phyloP scores from a whole-genome alignment of 2,888 invertebrate species.

The Drosophila mimica region DNA sequence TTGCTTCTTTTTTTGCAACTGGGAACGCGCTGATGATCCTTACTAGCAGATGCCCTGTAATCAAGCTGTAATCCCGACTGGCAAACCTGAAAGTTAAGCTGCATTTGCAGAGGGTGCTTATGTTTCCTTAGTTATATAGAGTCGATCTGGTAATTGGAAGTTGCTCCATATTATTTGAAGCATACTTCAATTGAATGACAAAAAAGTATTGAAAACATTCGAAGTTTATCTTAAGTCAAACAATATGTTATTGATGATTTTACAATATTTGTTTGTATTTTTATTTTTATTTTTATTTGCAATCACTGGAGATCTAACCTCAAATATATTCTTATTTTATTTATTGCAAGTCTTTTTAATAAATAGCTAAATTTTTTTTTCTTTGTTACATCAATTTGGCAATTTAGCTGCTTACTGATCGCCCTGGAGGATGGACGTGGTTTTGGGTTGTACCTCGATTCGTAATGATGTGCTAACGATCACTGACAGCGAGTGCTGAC shows the following conservation, averaged over 20 bases:
- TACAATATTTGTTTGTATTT: neutral
- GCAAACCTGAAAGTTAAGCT: neutral
- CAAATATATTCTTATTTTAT: neutral
- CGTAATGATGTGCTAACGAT: constrained; percentile 79
- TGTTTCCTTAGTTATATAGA: neutral
- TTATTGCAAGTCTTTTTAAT: neutral
- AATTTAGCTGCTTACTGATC: neutral
- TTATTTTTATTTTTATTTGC: no score
- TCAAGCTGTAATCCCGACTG: neutral
- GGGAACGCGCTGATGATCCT: constrained; percentile 1
- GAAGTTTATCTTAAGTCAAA: neutral
- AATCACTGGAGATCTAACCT: neutral
- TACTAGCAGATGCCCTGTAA: constrained; percentile 20
- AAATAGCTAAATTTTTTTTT: neutral
- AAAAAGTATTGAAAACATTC: neutral
- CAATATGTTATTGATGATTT: neutral
- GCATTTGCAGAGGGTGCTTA: neutral
- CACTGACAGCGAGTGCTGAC: constrained; percentile 38
- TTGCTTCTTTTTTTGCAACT: constrained; percentile 38
- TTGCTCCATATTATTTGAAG: neutral
- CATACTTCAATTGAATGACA: neutral
- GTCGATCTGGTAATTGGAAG: neutral
- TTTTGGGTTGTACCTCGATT: neutral
- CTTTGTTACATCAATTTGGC: neutral
- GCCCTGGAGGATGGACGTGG: neutral